These are phyloP conservation scores for Trematocara nigrifrons DNA, from an alignment of 2,113 vertebrate species.

Conservation along the genomic window DNA sequence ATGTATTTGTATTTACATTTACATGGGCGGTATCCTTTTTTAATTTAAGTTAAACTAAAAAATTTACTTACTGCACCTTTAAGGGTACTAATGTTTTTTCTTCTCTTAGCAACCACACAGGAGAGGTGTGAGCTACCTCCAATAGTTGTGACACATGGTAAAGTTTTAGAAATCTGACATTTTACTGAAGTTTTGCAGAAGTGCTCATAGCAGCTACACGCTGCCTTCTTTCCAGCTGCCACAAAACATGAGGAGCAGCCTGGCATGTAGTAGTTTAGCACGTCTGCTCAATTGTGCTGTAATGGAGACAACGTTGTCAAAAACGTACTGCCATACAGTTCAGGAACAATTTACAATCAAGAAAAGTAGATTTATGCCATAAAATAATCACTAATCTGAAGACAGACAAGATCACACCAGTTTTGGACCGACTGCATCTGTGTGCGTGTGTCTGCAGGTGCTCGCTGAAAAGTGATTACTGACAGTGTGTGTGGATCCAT, in stretches of 20 bases:
- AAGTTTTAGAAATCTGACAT: constrained; percentile 10
- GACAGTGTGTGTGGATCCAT: background rate
- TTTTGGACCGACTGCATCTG: background rate
- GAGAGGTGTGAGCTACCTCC: background rate
- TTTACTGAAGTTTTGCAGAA: background rate
- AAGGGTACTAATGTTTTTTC: background rate
- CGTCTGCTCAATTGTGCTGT: background rate
- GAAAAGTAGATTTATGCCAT: background rate
- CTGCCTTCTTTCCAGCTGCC: background rate
- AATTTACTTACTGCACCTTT: background rate
- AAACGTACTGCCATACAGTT: background rate
- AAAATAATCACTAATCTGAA: background rate
- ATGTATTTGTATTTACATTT: background rate
- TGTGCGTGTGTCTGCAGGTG: background rate
- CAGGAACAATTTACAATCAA: background rate
- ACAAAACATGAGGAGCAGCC: background rate
- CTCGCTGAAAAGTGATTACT: background rate
- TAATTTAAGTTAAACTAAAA: background rate
- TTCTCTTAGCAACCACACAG: background rate
- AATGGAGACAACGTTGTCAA: background rate
- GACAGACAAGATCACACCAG: background rate
- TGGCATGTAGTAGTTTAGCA: background rate
- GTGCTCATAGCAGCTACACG: background rate
- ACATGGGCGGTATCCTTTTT: background rate
- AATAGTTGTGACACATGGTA: background rate